Evolutionary conservation across 2,888 invertebrate genomes (phyloP), one percentile per base, ranked within the genome.

Genomic region (Teleogryllus oceanicus): DNA sequence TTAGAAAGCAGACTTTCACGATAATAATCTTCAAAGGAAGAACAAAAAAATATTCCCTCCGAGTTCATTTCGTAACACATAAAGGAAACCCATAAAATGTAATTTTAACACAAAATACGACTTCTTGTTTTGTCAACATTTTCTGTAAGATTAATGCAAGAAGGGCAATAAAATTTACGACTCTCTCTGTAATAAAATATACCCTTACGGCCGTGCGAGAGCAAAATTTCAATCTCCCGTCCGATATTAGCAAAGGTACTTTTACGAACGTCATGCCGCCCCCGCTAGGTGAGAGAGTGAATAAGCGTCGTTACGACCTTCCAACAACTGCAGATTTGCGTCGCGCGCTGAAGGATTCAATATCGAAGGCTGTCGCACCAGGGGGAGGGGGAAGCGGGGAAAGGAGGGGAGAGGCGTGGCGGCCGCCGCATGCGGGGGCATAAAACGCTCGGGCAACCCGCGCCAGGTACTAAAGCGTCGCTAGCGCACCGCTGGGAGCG

Each of bases 381-480:
- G 62, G 62, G 4, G 62, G 62, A 13, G 13, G 62, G 62, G 11
- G 16, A 11, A 62, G 62, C n/a, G 62, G 62, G 62, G 37, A 8
- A 16, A n/a, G 62, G 62, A 18, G 13, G 62, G 62, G 13, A 3
- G 62, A 3, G 13, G 62, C 16, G 62, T 1, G n/a, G 62, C n/a
- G 13, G 62, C 16, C 12, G 62, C n/a, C n/a, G 62, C 62, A 62
- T 62, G 62, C 62, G n/a, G 62, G n/a, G 62, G 5, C 62, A 62
- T 62, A 62, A 62, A 62, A 62, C 62, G 16, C 62, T 62, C 16
- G n/a, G n/a, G 62, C 62, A 62, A 12, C n/a, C 16, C 62, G 62
- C 62, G n/a, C 62, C n/a, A 62, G 62, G 62, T 62, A 62, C 62
- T 62, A 62, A 62, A 62, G n/a, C 62, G 16, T n/a, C 62, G 62